Evolutionary conservation across 2,113 vertebrate genomes (phyloP), one percentile per base, ranked within the genome.

Genomic region (Lophotis ruficrista): DNA sequence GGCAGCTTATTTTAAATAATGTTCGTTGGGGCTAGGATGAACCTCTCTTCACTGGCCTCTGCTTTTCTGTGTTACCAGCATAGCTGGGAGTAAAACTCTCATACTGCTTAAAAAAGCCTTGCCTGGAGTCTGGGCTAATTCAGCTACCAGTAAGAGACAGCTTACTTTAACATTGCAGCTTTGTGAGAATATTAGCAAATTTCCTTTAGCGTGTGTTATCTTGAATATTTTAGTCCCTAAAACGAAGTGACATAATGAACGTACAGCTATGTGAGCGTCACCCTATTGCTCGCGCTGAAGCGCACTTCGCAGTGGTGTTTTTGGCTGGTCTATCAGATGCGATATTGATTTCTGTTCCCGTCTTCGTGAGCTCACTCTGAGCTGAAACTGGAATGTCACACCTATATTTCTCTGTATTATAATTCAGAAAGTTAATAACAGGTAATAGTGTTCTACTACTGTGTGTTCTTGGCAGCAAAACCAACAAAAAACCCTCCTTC

Each of bases 281-380:
- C 58, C 58, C 35, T 51, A 10, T 30, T 69, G 75, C 83, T 73
- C 45, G 80, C 87, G 30, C 8, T 25, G 41, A 91, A 13, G 31
- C 75, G 68, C 70, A 18, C 86, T 94, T 91, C 61, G 89, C 90
- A 96, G 66, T 91, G 31, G 31, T 35, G 54, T 87, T 94, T 90
- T 93, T 93, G 87, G 47, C 66, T n/a, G 6, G 22, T 73, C 83
- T 82, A 58, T 51, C 93, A 84, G 86, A 83, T 54, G 47, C 50
- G 38, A 17, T 89, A 85, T 57, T 90, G 90, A 93, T 57, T 91
- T 83, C 61, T 57, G 37, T 64, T 58, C 57, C 71, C 93, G 90
- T 90, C 93, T 96, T 77, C 87, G 93, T 91, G 95, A 95, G 92
- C 90, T 85, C 81, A 28, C 33, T 65, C 87, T 60, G 48, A 93